Evolutionary conservation across 2,113 vertebrate species (phyloP).

Genomic region (Motacilla alba): DNA sequence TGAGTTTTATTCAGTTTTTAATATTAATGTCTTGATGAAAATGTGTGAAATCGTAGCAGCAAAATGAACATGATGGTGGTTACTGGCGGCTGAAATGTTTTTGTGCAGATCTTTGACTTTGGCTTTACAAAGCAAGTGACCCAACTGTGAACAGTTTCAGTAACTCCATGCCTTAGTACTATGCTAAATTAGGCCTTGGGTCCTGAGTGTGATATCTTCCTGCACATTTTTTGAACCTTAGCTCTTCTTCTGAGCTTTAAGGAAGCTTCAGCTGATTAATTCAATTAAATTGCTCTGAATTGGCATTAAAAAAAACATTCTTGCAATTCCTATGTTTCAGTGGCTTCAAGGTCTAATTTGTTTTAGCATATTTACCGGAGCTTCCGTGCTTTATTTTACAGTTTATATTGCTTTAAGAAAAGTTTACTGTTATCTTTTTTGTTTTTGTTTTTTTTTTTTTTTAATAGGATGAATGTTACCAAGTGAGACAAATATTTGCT

Average conservation of each 20-base stretch:
- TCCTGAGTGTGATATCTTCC: not conserved
- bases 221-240: not conserved
- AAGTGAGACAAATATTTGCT: conserved; percentile 95
- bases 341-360: not conserved
- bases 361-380: not conserved
- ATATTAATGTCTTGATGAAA: not conserved
- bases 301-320: not conserved
- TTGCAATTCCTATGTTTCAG: not conserved
- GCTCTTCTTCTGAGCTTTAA: not conserved
- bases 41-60: not conserved
- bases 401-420: not conserved
- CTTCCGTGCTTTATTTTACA: not conserved
- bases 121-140: not conserved
- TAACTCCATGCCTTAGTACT: not conserved
- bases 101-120: not conserved
- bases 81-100: not conserved
- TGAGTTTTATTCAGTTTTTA: not conserved
- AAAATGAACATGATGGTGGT: not conserved
- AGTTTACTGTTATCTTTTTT: not conserved
- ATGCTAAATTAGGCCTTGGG: not conserved
- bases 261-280: not conserved
- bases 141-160: not conserved
- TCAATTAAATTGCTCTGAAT: not conserved
- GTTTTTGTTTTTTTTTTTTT: not conserved
- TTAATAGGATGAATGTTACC: conserved; percentile 95